phyloP scores from a whole-genome alignment of 2,113 vertebrate genomes.

The Pseudopodoces humilis region DNA sequence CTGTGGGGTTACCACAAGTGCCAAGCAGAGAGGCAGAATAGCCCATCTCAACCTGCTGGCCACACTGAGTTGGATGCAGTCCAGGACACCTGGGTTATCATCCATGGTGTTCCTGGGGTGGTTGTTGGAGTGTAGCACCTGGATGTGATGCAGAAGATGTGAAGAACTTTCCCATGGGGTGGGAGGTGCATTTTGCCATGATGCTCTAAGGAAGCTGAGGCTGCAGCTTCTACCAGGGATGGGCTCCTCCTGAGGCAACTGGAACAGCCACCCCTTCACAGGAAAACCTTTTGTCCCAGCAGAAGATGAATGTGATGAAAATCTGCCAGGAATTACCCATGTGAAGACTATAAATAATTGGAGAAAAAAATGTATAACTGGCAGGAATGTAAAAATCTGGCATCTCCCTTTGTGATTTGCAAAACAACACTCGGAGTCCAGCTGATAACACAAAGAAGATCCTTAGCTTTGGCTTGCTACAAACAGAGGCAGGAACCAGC shows the following conservation, averaged over 20 bases:
- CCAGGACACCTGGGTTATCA: background rate
- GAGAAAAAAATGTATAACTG: background rate
- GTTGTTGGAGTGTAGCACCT: background rate
- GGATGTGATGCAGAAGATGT: background rate
- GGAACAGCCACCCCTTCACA: background rate
- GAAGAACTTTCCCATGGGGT: background rate
- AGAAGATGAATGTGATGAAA: background rate
- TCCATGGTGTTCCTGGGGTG: rapidly evolving
- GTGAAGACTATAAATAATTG: background rate
- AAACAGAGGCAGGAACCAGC: slow-evolving; percentile 3
- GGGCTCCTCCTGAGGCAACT: background rate
- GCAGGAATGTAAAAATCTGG: background rate
- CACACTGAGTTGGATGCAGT: background rate
- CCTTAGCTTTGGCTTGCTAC: background rate
- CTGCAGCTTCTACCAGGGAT: background rate
- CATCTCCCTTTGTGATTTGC: background rate
- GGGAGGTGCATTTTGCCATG: background rate
- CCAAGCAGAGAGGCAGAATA: background rate
- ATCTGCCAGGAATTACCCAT: background rate
- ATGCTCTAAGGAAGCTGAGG: background rate
- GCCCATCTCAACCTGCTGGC: background rate
- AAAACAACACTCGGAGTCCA: background rate
- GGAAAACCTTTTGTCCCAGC: background rate
- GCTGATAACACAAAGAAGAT: slow-evolving; percentile 36
- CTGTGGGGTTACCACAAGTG: too few relatives aligned